Evolutionary conservation across 2,888 invertebrate genomes (phyloP), one percentile per base, ranked within the genome.

Genomic region (Mesorhabditis sp.): DNA sequence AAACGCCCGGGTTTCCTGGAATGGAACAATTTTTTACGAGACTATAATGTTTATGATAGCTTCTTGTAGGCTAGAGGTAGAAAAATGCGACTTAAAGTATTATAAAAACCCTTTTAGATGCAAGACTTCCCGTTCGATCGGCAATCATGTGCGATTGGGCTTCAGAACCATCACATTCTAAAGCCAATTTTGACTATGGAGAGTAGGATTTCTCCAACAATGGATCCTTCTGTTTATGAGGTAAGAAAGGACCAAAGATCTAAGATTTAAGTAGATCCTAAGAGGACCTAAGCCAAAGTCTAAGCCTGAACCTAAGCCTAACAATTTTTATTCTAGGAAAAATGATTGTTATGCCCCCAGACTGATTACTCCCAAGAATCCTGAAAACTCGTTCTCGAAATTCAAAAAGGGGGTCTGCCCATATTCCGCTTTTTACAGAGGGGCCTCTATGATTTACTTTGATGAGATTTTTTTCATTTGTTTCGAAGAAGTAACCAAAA

Each of bases 1-100:
- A 50, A 13, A 13, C n/a, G 58, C 58, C 10, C 58, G 58, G 0
- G 10, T 50, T 50, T 50, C 7, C 58, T 13, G n/a, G 7, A 50
- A 50, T 50, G 58, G 58, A 50, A 50, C 58, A 10, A n/a, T 50
- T n/a, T 50, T 13, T n/a, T 50, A 50, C n/a, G 58, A 50, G n/a
- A 50, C 58, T 1, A 50, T n/a, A 50, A 50, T 50, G 7, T 50
- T 50, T n/a, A 50, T 50, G 58, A 50, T 13, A n/a, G 7, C n/a
- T 50, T 50, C 58, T 50, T 50, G 58, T 50, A 50, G n/a, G n/a
- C 58, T 50, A 10, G 28, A 28, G 28, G 28, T 28, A 28, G 28
- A 2, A 1, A 28, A 28, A 28, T 28, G 2, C 28, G 28, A 2
- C 28, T n/a, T n/a, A 28, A 28, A 28, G 28, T 28, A 50, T 50